Percentiles rank a stretch among this genome's conserved stretches.
Conservation (phyloP, 2,797 vertebrate genomes). For the Neomorphus geoffroyi region DNA sequence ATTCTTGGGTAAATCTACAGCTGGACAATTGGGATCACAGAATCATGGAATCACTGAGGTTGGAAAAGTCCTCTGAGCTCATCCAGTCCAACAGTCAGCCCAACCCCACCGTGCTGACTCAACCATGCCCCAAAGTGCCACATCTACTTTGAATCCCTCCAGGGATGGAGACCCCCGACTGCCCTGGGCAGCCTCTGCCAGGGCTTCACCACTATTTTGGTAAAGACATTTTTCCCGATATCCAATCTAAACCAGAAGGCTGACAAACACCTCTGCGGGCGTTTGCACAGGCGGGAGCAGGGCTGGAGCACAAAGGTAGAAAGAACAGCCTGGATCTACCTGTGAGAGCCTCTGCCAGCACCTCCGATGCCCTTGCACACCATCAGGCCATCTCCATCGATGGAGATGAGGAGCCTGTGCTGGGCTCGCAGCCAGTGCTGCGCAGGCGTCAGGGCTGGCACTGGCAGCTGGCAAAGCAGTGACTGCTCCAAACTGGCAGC, state of each 20-base stretch:
- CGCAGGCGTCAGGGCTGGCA: background rate
- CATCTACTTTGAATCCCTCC: too few relatives aligned
- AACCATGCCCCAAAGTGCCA: too few relatives aligned
- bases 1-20: background rate
- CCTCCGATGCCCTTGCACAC: rapidly evolving
- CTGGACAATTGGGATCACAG: background rate
- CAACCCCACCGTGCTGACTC: too few relatives aligned
- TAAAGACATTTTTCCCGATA: too few relatives aligned
- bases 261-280: rapidly evolving
- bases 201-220: too few relatives aligned
- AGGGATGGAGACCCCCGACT: too few relatives aligned
- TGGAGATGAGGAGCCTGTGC: rapidly evolving
- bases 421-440: background rate
- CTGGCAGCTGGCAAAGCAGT: too few relatives aligned
- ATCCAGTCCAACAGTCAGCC: too few relatives aligned
- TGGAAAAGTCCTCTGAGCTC: too few relatives aligned
- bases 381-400: background rate
- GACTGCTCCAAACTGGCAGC: background rate
- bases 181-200: too few relatives aligned
- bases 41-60: too few relatives aligned
- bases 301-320: background rate
- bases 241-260: too few relatives aligned
- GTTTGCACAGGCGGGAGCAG: rapidly evolving
- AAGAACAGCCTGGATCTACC: background rate
- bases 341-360: background rate